phyloP scores from a whole-genome alignment of 2,888 invertebrate species.

The Glomeris marginata region DNA sequence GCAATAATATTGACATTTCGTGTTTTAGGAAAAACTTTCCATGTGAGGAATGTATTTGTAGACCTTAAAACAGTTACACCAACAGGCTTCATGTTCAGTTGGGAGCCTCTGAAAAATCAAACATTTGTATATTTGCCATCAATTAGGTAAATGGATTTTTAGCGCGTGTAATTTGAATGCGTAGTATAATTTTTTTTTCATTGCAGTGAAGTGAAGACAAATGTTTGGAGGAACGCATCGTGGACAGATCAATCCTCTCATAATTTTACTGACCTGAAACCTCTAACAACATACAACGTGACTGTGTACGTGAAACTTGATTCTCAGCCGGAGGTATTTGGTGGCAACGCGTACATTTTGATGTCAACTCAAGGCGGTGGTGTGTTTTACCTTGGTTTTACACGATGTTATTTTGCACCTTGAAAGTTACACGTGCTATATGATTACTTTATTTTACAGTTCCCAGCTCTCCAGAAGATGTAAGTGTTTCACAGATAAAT shows the following conservation, averaged over 20 bases:
- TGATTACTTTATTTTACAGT: slow-evolving; percentile 28
- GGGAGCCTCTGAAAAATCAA: slow-evolving; percentile 37
- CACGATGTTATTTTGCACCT: slow-evolving; percentile 2
- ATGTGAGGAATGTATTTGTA: slow-evolving; percentile 45
- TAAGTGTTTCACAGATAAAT: slow-evolving; percentile 47
- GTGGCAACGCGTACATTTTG: neutral
- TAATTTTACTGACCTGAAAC: slow-evolving; percentile 46
- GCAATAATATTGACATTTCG: too few species aligned
- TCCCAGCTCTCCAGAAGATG: slow-evolving; percentile 51
- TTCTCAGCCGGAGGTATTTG: slow-evolving; percentile 2
- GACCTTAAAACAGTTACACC: slow-evolving; percentile 47
- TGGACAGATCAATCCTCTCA: slow-evolving; percentile 48
- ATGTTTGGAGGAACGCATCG: slow-evolving; percentile 41
- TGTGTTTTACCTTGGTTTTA: slow-evolving; percentile 4
- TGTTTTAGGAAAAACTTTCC: slow-evolving; percentile 1
- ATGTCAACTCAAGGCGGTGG: slow-evolving; percentile 36
- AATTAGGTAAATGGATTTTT: slow-evolving; percentile 14
- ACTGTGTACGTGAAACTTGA: slow-evolving; percentile 47
- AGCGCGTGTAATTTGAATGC: neutral
- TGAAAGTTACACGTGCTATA: slow-evolving; percentile 5
- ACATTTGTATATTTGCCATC: slow-evolving; percentile 52
- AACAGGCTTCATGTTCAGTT: slow-evolving; percentile 47
- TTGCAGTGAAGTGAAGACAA: slow-evolving; percentile 25
- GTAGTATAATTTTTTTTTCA: slow-evolving; percentile 6
- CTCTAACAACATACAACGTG: slow-evolving; percentile 60